Evolutionary conservation across 30 jellyfish, hydroid and myxozoan genomes (phyloP), one percentile per base, ranked within the genome.

Genomic region (Aurelia aurita): DNA sequence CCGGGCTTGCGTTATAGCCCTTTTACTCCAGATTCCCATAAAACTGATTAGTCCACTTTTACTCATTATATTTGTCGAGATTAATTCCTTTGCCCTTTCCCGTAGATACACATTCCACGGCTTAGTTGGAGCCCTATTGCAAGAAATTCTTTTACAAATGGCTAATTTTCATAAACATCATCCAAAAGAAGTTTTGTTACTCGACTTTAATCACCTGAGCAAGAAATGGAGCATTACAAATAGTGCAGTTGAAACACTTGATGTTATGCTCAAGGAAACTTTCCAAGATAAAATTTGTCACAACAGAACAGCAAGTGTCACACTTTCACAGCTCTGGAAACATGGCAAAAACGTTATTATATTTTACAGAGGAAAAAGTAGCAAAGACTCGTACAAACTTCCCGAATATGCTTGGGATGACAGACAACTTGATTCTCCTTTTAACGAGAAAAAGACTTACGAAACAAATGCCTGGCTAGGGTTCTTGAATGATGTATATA

Each of bases 31-130:
- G 16, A 3, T 39, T 2, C 16, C 51, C 18, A 6, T 39, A 39
- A 15, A 14, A 0, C 0, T 15, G 9, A 3, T 39, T 6, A 39
- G 7, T 39, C 51, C 7, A 3, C 46, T 34, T 34, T 34, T 10
- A 34, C 4, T 3, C 7, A 3, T 34, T 3, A 7, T 34, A 5
- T 31, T 31, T 5, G 43, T 31, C 5, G 2, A 2, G 5, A 31
- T 35, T 6, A 9, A 6, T 39, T 39, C 9, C 13, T 6, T 39
- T 39, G 16, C 13, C 9, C 28, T 29, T 34, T 55, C n/a, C 20
- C 87, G n/a, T n/a, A 80, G 90, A 16, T 80, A 63, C 59, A 80
- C 83, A 7, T 80, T 43, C 70, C 97, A 89, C 71, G 97, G 97
- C 43, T 54, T 80, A 19, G 64, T 51, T 35, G 97, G 97, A 5